These are phyloP conservation scores for Sardina pilchardus DNA, from an alignment of 2,113 vertebrate species.

Conservation along the genomic window DNA sequence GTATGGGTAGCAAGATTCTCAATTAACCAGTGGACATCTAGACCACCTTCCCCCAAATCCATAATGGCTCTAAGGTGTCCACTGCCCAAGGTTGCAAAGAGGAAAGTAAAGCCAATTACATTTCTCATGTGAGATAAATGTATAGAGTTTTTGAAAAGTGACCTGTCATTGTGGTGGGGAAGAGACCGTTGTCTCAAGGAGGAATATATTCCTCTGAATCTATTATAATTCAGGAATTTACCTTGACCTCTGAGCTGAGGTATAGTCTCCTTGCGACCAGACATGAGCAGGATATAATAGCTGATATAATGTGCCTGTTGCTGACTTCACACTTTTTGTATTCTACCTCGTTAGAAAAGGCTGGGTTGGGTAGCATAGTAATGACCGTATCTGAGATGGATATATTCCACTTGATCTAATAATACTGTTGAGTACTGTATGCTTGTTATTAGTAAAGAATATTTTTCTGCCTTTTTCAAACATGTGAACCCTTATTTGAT, in stretches of 20 bases:
- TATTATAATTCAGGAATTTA: not conserved
- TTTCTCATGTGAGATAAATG: not conserved
- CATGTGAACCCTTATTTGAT: too few species aligned
- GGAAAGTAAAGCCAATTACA: not conserved
- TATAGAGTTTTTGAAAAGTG: not conserved
- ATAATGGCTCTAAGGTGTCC: not conserved
- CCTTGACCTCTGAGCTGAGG: not conserved
- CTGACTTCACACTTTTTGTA: too few species aligned
- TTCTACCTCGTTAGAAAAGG: too few species aligned
- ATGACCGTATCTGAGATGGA: too few species aligned
- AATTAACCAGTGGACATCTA: not conserved
- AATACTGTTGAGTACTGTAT: too few species aligned
- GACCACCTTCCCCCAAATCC: not conserved
- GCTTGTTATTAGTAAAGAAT: too few species aligned
- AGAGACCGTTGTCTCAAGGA: not conserved
- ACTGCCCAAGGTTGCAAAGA: not conserved
- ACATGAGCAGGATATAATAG: not conserved
- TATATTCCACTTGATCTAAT: too few species aligned
- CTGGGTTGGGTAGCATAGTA: too few species aligned
- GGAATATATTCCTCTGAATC: not conserved
- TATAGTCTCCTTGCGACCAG: slow-evolving; percentile 1
- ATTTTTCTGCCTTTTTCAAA: too few species aligned
- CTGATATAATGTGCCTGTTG: too few species aligned
- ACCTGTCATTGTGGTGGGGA: not conserved
- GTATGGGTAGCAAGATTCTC: not conserved